Evolutionary conservation across 1,140 invertebrate genomes (phyloP), one percentile per base, ranked within the genome.

Genomic region (Acyrthosiphon pisum): DNA sequence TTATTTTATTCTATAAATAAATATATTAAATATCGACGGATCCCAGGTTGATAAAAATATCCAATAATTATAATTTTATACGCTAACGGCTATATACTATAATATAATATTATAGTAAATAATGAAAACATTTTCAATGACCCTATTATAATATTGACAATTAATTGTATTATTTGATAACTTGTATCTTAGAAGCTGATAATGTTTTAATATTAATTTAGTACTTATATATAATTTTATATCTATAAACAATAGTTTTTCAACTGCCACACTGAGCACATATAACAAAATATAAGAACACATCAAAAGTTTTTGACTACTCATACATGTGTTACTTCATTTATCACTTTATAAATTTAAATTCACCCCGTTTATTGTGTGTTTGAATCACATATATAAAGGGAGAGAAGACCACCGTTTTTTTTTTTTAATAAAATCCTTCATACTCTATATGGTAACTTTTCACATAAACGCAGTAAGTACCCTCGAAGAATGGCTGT

Each of bases 341-440:
- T 93, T 93, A 93, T 93, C 91, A 93, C 76, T 93, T 93, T 86
- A 93, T 93, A 56, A 81, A 91, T 91, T 91, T 83, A 91, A 91
- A 93, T 84, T 93, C 91, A 93, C 91, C 91, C 46, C 91, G 76
- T 93, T 93, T 93, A 86, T 93, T 30, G 35, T 37, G 46, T 41
- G 91, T 53, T 23, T 50, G 46, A 37, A 84, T 35, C 81, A 22
- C 81, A n/a, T 37, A n/a, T 37, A 41, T 86, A 56, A 86, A 81
- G 91, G 91, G 91, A 93, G 46, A 37, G 48, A 93, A 56, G 50
- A 56, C 22, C 35, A 35, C n/a, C 37, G 50, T 48, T 35, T n/a
- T 90, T 26, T 90, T 89, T 89, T 90, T 93, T 93, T 84, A 84
- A 84, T 93, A 93, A 84, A 93, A 84, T 86, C 11, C 6, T 50